These are phyloP conservation scores for Tetranychus piercei DNA, from an alignment of 2,888 invertebrate species.

Conservation along the genomic window DNA sequence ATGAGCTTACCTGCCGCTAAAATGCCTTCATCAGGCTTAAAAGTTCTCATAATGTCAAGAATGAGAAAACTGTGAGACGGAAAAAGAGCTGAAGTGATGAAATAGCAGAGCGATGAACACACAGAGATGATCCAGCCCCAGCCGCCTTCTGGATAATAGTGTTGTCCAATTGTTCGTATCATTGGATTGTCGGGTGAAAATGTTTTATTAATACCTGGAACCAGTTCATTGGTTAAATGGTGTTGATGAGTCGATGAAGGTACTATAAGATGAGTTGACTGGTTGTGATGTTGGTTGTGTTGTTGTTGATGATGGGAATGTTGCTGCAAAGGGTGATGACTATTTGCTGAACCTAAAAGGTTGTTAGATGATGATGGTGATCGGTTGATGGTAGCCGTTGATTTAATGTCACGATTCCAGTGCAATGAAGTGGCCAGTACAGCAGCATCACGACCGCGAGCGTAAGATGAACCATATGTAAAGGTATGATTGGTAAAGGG, in stretches of 20 bases:
- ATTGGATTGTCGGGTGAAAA: conserved; percentile 25
- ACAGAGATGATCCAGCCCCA: conserved; percentile 35
- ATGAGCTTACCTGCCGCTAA: conserved; percentile 22
- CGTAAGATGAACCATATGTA: not conserved
- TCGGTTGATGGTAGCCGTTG: not conserved
- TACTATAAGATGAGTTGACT: not conserved
- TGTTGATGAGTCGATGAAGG: not conserved
- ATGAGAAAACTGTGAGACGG: conserved; percentile 32
- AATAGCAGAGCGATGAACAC: conserved; percentile 33
- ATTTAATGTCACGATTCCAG: not conserved
- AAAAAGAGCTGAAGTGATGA: conserved; percentile 33
- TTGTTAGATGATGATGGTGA: not conserved
- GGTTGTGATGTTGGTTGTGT: not conserved
- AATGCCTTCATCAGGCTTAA: conserved; percentile 22
- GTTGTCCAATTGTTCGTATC: conserved; percentile 42
- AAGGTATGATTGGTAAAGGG: not conserved
- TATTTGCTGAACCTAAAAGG: too few species aligned
- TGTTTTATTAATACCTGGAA: conserved; percentile 23
- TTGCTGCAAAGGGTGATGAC: too few species aligned
- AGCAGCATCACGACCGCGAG: not conserved
- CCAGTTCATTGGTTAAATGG: not conserved
- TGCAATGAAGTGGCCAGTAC: not conserved
- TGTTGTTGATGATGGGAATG: not conserved
- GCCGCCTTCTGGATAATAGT: conserved; percentile 56
- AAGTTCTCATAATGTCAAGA: conserved; percentile 20